Base-by-base conservation (phyloP, 2,113 vertebrate species). In the Microcebus tavaratra region DNA sequence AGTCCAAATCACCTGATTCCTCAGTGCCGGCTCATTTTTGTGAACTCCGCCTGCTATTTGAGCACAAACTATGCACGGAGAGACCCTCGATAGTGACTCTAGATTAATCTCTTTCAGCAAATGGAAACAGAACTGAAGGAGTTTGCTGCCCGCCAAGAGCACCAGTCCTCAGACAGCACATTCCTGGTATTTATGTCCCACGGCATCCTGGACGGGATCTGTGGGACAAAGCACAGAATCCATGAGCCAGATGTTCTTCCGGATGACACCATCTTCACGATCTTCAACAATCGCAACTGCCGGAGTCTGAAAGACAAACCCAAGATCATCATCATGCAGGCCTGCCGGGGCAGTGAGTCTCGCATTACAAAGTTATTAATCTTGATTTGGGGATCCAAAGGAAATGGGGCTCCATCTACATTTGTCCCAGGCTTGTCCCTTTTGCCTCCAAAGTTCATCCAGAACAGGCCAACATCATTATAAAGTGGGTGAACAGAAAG, bases 131-230 rank as follows among this genome's bases (percentile, higher is more conserved):
- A 91, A 5, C 45, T 99, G 25, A 94, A 11, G 63, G 0, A 90
- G 0, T 99, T 99, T 85, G 98, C 98, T 0, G 57, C 57, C 80
- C 95, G 34, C 7, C 29, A 73, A 8, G 98, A 99, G n/a, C 99
- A 99, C 79, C 3, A 0, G 34, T 23, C 91, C 8, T 99, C 99
- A 0, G 99, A 99, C 94, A 99, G 99, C 57, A 99, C 99, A 48
- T 98, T 99, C 79, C 96, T 99, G 78, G 99, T 99, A 4, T 98
- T 99, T 81, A 99, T 99, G 99, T 99, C 99, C 31, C 99, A 99
- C 0, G 99, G 99, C 31, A 75, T 96, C 80, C 97, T 96, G 81
- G 98, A 98, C 12, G 97, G 79, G 21, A 97, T 99, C 61, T 98
- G 97, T 1, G 99, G 99, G 15, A 97, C 96, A 5, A 61, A 98